phyloP scores from a whole-genome alignment of 2,113 vertebrate genomes.

The Aramus guarauna region DNA sequence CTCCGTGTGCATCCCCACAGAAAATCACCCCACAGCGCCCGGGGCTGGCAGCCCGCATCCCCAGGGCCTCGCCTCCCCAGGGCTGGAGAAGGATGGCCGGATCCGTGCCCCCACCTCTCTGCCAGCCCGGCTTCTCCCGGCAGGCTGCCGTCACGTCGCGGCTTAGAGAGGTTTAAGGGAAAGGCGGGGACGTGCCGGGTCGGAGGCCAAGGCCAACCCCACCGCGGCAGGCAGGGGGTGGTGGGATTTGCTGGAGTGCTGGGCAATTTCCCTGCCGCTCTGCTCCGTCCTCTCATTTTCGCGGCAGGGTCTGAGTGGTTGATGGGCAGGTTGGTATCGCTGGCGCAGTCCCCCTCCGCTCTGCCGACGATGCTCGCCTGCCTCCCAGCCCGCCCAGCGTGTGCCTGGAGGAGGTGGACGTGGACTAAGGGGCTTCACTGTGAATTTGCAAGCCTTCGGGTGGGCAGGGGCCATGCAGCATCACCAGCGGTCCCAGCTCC shows the following conservation, averaged over 20 bases:
- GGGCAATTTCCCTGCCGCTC: neutral
- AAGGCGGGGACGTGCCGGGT: accelerated
- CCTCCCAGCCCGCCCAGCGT: neutral
- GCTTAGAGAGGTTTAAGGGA: neutral
- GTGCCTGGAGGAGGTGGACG: neutral
- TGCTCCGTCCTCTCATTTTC: neutral
- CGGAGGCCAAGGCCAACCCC: neutral
- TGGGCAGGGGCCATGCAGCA: neutral
- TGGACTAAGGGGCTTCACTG: neutral
- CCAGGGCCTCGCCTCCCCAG: too few species aligned
- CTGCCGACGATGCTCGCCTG: accelerated
- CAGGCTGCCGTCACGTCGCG: accelerated
- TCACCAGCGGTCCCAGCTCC: accelerated
- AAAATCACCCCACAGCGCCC: accelerated
- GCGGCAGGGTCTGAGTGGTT: accelerated
- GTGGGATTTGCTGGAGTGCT: neutral
- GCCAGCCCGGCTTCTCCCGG: neutral
- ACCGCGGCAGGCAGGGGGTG: neutral
- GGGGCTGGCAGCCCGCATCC: accelerated
- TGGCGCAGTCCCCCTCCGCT: accelerated
- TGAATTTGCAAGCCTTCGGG: neutral
- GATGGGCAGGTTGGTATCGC: neutral
- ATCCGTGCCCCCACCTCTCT: neutral
- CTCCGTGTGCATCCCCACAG: accelerated
- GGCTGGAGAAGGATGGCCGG: accelerated